Evolutionary conservation across 1,140 invertebrate genomes (phyloP).

Genomic region (Elysia chlorotica): DNA sequence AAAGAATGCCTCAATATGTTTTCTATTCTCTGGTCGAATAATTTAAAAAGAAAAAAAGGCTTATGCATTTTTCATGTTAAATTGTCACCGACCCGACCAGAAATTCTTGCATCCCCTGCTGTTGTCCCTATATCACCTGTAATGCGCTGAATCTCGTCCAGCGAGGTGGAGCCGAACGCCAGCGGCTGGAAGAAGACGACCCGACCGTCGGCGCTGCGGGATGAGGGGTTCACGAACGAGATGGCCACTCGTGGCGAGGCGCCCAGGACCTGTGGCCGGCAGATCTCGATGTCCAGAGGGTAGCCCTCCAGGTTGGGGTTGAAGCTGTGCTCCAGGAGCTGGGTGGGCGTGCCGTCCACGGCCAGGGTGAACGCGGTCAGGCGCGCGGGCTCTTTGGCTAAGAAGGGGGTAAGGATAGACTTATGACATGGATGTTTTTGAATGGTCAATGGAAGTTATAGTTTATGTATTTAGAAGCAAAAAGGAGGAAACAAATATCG

Average conservation of each 20-base stretch:
- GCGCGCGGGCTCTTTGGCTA: constrained; percentile 16
- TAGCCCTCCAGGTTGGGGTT: not conserved
- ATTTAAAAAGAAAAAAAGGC: too few species aligned
- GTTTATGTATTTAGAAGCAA: too few species aligned
- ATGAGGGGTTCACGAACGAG: constrained; percentile 10
- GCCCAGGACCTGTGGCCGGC: not conserved
- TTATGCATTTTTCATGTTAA: too few species aligned
- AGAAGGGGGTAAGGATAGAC: too few species aligned
- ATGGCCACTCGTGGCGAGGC: not conserved
- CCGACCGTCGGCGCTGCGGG: constrained; percentile 6
- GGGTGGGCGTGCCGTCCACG: not conserved
- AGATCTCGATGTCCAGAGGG: constrained; percentile 25
- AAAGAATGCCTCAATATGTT: too few species aligned
- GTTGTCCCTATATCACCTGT: too few species aligned
- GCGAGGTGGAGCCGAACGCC: not conserved
- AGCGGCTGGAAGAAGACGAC: constrained; percentile 12
- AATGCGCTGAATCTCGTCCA: not conserved
- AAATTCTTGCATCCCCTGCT: too few species aligned
- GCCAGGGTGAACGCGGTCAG: constrained; percentile 12
- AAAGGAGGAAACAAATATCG: too few species aligned
- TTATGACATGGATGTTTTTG: too few species aligned
- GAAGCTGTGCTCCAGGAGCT: not conserved
- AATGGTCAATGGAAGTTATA: too few species aligned
- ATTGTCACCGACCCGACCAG: too few species aligned
- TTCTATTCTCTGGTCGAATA: too few species aligned